These are phyloP conservation scores for Delphinus delphis DNA, from an alignment of 2,113 vertebrate species.

Conservation along the genomic window DNA sequence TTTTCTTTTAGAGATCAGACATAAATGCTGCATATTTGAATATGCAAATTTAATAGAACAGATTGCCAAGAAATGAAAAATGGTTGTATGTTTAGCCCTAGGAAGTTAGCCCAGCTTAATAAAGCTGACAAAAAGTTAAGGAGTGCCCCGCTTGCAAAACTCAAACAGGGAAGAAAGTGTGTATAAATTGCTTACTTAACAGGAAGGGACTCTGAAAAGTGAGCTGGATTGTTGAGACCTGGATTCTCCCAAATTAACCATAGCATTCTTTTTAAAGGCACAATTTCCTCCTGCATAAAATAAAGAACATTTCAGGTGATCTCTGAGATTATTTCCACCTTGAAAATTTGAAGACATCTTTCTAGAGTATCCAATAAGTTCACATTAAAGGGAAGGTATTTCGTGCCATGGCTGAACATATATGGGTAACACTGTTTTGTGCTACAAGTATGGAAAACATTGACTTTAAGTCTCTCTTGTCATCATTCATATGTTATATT, in stretches of 20 bases:
- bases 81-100: slow-evolving; percentile 67
- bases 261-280: background rate
- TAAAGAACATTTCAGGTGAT: background rate
- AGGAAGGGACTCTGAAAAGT: slow-evolving; percentile 33
- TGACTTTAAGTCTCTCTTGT: background rate
- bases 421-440: background rate
- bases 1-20: slow-evolving; percentile 74
- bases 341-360: background rate
- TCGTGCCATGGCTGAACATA: background rate
- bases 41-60: slow-evolving; percentile 72
- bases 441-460: background rate
- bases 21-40: slow-evolving; percentile 75
- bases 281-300: background rate
- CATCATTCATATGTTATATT: background rate
- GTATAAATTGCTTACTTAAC: slow-evolving; percentile 53
- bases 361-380: background rate
- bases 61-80: slow-evolving; percentile 75
- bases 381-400: background rate
- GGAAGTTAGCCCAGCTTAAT: slow-evolving; percentile 67
- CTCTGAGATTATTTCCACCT: background rate
- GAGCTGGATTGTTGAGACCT: background rate
- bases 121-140: slow-evolving; percentile 68
- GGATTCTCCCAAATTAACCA: background rate
- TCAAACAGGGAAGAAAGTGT: slow-evolving; percentile 24
- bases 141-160: slow-evolving; percentile 62